phyloP scores from a whole-genome alignment of 2,888 invertebrate genomes.

The Prosapia bicincta region DNA sequence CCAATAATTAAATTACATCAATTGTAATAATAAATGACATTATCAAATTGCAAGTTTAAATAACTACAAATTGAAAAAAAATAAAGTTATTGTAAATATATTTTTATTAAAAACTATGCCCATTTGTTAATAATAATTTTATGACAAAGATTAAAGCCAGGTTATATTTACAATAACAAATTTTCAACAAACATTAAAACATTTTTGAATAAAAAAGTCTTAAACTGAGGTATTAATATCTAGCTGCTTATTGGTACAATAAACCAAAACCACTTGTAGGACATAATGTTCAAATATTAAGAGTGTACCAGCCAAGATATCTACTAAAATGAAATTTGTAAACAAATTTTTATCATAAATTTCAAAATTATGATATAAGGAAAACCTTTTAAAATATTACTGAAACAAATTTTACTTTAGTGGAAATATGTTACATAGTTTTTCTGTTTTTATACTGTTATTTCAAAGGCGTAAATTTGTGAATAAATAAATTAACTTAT shows the following conservation, averaged over 20 bases:
- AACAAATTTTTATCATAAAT: background rate
- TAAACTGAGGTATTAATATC: background rate
- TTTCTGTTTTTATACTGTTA: too few species aligned
- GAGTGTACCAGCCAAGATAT: background rate
- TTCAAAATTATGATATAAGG: too few species aligned
- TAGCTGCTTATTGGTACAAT: background rate
- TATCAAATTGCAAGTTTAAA: background rate
- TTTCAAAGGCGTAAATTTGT: too few species aligned
- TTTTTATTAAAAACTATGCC: background rate
- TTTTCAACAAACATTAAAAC: background rate
- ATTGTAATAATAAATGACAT: constrained; percentile 3
- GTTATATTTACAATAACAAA: background rate
- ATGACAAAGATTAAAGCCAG: background rate
- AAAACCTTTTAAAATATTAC: too few species aligned
- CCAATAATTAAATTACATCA: constrained; percentile 26
- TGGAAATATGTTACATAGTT: too few species aligned
- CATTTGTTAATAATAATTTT: background rate
- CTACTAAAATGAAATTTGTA: too few species aligned
- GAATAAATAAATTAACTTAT: too few species aligned
- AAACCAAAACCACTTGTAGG: background rate
- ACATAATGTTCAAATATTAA: background rate
- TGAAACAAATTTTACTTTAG: too few species aligned
- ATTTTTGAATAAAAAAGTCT: background rate
- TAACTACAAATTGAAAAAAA: background rate
- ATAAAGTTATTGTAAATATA: background rate